Base-by-base conservation (phyloP, 2,113 vertebrate species). In the Pagrus major region DNA sequence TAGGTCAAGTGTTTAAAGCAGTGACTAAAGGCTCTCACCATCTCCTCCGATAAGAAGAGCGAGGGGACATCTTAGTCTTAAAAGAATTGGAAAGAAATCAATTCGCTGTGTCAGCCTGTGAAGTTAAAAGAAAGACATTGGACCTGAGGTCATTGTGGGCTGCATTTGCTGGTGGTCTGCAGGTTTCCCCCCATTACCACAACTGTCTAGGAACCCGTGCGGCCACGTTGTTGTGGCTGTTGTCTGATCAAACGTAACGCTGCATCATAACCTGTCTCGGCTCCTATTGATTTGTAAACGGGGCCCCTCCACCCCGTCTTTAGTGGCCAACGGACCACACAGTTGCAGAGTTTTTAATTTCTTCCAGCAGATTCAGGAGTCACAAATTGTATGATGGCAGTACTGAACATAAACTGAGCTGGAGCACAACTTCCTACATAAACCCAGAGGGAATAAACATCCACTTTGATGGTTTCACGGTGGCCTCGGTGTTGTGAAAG, bases 251-350 rank as follows among this genome's bases (percentile, higher is more conserved):
- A 20, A 15, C 2, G 3, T 12, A 44, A 23, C 27, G 11, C n/a
- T 23, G 1, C 49, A 59, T 16, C 7, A 39, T 20, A 0, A 41
- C 14, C 52, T 58, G 21, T 16, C 5, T 23, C 35, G 56, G 3
- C n/a, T 52, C 6, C 14, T 21, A 2, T 35, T 58, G 37, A 5
- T 66, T 58, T 29, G 18, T 81, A 33, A 31, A 16, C 23, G 78
- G 44, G 49, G 9, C 20, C 16, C 49, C 11, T n/a, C 29, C 52
- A 15, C 27, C 31, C 7, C 1, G 9, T 67, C 44, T 46, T 84
- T 81, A 63, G 76, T 67, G 79, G 85, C 67, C 41, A 23, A 9
- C 18, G 49, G 80, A 81, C 72, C 80, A 74, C 80, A 81, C 76
- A 63, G 59, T 25, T 3, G 31, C 31, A 54, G 35, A 54, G 12